These are phyloP conservation scores for Manacus vitellinus DNA, from an alignment of 2,113 vertebrate species.

Conservation along the genomic window DNA sequence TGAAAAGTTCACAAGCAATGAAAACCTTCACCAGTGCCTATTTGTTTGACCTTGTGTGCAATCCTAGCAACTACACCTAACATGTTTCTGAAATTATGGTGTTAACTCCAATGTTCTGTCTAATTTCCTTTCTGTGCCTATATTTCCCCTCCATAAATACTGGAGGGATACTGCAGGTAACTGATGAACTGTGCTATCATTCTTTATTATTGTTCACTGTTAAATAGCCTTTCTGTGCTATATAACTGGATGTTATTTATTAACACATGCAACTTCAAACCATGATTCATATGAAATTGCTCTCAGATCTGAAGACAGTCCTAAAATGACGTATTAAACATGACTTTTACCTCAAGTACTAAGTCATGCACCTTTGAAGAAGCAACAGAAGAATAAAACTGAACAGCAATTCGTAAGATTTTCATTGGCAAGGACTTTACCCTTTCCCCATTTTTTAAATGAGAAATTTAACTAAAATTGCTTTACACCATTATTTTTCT, in stretches of 20 bases:
- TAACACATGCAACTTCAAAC: background rate
- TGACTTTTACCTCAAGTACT: background rate
- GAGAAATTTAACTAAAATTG: background rate
- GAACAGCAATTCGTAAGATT: background rate
- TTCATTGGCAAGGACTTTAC: background rate
- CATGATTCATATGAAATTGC: background rate
- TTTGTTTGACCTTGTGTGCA: background rate
- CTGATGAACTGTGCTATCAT: background rate
- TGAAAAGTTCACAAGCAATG: background rate
- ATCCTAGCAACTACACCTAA: background rate
- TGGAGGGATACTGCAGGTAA: background rate
- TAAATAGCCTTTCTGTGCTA: background rate
- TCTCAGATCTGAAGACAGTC: background rate
- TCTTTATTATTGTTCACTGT: background rate
- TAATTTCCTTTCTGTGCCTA: constrained; percentile 7
- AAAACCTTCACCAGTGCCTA: background rate
- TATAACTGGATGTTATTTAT: background rate
- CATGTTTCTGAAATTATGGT: background rate
- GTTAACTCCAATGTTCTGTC: background rate
- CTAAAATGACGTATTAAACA: background rate
- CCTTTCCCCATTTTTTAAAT: background rate
- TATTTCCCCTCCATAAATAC: background rate
- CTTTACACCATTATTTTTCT: background rate
- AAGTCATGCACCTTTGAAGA: background rate
- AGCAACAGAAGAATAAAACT: background rate